Evolutionary conservation across 64 coral and sea anemone genomes (phyloP).

Genomic region (Actinia equina): DNA sequence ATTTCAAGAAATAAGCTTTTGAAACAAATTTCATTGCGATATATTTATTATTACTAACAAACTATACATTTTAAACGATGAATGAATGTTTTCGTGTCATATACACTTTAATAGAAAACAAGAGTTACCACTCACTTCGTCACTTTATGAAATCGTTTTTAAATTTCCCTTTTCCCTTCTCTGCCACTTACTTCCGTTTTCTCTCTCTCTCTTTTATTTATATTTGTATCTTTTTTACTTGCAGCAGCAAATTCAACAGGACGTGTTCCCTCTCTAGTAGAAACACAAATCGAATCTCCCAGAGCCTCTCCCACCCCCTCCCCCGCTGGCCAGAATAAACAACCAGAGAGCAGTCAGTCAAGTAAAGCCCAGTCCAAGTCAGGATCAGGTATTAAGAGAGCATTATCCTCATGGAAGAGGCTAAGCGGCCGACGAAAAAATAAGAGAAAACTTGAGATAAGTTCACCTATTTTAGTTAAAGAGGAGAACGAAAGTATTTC

Average conservation of each 20-base stretch:
- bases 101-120: too few relatives aligned
- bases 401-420: slow-evolving; percentile 50
- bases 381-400: slow-evolving; percentile 38
- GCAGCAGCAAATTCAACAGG: neutral
- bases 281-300: neutral
- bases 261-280: neutral
- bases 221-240: neutral
- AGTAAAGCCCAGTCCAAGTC: neutral
- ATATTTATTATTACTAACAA: too few relatives aligned
- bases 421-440: slow-evolving; percentile 46
- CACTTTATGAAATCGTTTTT: too few relatives aligned
- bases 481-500: slow-evolving; percentile 24
- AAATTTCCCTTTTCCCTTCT: too few relatives aligned
- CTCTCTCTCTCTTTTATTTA: too few relatives aligned
- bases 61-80: too few relatives aligned
- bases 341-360: neutral
- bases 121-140: too few relatives aligned
- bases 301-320: neutral
- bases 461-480: slow-evolving; percentile 34
- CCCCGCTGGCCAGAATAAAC: neutral
- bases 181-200: too few relatives aligned
- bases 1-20: too few relatives aligned
- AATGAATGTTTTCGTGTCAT: too few relatives aligned
- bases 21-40: too few relatives aligned
- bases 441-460: slow-evolving; percentile 54